Evolutionary conservation across 2,888 invertebrate genomes (phyloP), one percentile per base, ranked within the genome.

Genomic region (Morinoia aosen): DNA sequence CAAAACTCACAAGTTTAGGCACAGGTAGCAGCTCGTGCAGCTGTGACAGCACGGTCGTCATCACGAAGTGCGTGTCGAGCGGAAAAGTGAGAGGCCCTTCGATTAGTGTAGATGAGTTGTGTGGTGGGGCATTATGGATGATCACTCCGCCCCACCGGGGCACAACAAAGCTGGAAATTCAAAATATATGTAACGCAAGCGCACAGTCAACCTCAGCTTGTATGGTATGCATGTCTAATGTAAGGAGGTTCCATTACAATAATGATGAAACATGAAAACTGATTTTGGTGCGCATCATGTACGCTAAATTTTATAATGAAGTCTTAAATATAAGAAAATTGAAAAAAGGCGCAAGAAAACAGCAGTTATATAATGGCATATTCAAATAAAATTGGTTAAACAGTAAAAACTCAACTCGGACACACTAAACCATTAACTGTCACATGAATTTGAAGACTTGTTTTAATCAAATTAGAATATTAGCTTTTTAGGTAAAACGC

Each of bases 111-210:
- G 48, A 57, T n/a, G 58, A 64, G 10, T 94, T 93, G 57, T 95
- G 39, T 14, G 56, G 16, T 2, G 98, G 97, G 14, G 98, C 98
- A 97, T 98, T 98, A 96, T 98, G 98, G 88, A 99, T 98, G 95
- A 98, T 98, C 96, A 99, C 98, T 0, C 99, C 99, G 91, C 99
- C 99, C 99, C 99, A 99, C 96, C 98, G 97, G 48, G 97, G 97
- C 95, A 97, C 97, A 64, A 97, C 97, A 96, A 97, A 97, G 5
- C 97, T 96, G 96, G 33, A 57, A 88, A 76, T 94, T 94, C 25
- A n/a, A 76, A 76, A 33, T 76, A 10, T 76, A 48, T 76, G 76
- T 33, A 33, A 25, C 1, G 39, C 76, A 76, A 76, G 3, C 61
- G 19, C 61, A 61, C 61, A 8, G 19, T 61, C 0, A 19, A 61